phyloP scores from a whole-genome alignment of 2,797 vertebrate species.

The Parambassis ranga region DNA sequence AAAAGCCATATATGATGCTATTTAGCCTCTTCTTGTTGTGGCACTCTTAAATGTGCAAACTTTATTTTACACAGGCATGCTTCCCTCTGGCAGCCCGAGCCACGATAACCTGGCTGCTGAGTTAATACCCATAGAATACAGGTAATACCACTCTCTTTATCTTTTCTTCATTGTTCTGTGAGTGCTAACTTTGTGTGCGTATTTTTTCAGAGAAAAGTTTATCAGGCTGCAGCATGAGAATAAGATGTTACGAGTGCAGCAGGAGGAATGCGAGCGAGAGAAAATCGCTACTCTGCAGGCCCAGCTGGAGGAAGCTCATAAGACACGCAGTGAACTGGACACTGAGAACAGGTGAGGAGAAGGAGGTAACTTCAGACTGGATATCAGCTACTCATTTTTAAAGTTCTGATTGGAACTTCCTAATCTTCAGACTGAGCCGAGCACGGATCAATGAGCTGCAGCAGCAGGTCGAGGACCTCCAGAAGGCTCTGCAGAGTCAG shows the following conservation, averaged over 20 bases:
- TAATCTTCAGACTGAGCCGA: constrained; percentile 81
- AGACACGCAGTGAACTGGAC: constrained; percentile 86
- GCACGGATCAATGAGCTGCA: constrained; percentile 87
- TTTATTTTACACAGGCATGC: constrained; percentile 62
- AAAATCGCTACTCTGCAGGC: constrained; percentile 86
- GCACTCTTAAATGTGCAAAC: background rate
- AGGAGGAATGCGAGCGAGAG: constrained; percentile 90
- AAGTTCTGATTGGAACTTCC: no score
- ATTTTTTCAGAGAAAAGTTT: constrained; percentile 87
- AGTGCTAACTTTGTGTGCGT: background rate
- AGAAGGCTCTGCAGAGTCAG: constrained; percentile 92
- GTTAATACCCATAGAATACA: constrained; percentile 92
- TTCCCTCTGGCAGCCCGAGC: constrained; percentile 80
- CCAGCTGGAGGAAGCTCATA: constrained; percentile 88
- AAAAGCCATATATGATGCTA: background rate
- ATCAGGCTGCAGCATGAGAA: constrained; percentile 96
- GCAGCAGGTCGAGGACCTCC: constrained; percentile 94
- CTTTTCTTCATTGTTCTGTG: background rate
- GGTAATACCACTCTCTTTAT: constrained; percentile 78
- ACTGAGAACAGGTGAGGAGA: constrained; percentile 89
- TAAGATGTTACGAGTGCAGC: constrained; percentile 93
- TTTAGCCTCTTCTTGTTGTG: no score
- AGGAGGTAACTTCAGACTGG: no score
- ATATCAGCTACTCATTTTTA: no score
- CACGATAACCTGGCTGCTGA: constrained; percentile 95